Percentiles rank a stretch among this genome's conserved stretches.
These are phyloP conservation scores for Zaprionus capensis DNA, from an alignment of 1,140 invertebrate genomes.

Conservation along the genomic window DNA sequence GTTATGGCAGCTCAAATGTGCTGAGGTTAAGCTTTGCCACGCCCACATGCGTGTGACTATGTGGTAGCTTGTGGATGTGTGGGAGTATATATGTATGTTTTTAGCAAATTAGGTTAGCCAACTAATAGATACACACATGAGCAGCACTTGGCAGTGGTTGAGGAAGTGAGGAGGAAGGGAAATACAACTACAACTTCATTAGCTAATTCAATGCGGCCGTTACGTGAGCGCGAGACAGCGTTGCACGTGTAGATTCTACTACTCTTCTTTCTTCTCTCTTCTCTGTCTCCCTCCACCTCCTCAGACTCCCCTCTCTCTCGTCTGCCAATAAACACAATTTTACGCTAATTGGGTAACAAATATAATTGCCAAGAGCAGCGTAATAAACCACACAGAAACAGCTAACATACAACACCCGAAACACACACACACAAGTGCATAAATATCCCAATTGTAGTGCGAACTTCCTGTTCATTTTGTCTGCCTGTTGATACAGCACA, in stretches of 20 bases:
- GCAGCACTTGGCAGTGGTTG: conserved; percentile 6
- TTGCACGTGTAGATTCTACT: neutral
- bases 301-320: conserved; percentile 1
- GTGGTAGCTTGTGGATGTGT: neutral
- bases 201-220: conserved; percentile 70
- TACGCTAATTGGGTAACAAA: conserved; percentile 83
- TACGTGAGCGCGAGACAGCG: conserved; percentile 36
- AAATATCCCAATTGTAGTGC: conserved; percentile 57
- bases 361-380: conserved; percentile 83
- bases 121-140: conserved; percentile 66
- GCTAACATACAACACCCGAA: conserved; percentile 2
- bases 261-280: neutral
- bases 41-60: conserved; percentile 7
- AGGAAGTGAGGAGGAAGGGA: conserved; percentile 8
- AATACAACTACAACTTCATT: conserved; percentile 76
- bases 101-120: conserved; percentile 77
- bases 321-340: conserved; percentile 82
- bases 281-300: neutral
- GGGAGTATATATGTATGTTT: conserved; percentile 36
- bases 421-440: conserved; percentile 29
- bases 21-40: conserved; percentile 27
- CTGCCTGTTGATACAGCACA: conserved; percentile 44
- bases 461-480: conserved; percentile 35
- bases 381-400: conserved; percentile 79
- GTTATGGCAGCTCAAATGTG: conserved; percentile 53